These are phyloP conservation scores for Nycticorax nycticorax DNA, from an alignment of 2,113 vertebrate genomes.

Conservation along the genomic window DNA sequence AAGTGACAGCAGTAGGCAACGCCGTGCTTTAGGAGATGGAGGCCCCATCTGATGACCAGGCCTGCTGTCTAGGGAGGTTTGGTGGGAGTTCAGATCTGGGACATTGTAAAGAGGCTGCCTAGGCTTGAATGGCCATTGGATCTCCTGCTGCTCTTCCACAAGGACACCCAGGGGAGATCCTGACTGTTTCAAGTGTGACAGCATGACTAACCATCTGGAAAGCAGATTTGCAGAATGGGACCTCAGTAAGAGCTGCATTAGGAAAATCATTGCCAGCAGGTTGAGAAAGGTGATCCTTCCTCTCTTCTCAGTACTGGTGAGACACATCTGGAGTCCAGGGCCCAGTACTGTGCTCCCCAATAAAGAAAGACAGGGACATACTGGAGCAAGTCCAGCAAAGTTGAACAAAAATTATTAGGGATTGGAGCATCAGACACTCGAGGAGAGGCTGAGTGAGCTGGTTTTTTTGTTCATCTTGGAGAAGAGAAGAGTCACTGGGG, in stretches of 20 bases:
- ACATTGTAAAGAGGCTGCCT: neutral
- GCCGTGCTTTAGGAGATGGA: neutral
- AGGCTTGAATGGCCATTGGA: neutral
- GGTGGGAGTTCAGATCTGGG: neutral
- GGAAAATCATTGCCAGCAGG: neutral
- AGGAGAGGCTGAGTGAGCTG: neutral
- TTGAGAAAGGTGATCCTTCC: neutral
- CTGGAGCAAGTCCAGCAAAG: neutral
- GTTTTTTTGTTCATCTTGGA: neutral
- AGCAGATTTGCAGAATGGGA: neutral
- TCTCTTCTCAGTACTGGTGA: neutral
- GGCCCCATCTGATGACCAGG: neutral
- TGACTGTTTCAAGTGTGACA: neutral
- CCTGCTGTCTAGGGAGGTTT: neutral
- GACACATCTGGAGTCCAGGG: neutral
- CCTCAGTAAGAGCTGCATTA: neutral
- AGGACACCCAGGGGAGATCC: neutral
- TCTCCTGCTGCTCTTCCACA: neutral
- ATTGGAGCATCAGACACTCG: rapidly evolving
- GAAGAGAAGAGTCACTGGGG: neutral
- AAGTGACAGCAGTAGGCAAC: neutral
- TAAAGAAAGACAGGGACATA: neutral
- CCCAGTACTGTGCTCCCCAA: neutral
- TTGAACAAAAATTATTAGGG: neutral
- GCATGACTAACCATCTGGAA: neutral